Evolutionary conservation across 1,140 invertebrate genomes (phyloP).

Genomic region (Bombus sibiricus): DNA sequence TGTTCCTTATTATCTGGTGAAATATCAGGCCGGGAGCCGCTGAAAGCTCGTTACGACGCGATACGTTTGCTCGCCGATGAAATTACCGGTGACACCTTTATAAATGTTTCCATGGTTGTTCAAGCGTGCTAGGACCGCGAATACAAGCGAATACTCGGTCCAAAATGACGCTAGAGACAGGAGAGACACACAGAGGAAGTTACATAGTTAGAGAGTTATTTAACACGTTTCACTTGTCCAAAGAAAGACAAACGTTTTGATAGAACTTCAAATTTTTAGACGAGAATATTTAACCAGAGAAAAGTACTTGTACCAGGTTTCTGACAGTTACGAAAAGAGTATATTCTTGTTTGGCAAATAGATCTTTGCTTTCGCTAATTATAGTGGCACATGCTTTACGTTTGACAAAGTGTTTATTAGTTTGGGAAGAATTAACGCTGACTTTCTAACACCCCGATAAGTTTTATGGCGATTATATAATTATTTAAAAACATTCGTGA

Average conservation of each 20-base stretch:
- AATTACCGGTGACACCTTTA: conserved; percentile 15
- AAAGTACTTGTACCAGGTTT: not conserved
- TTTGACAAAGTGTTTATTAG: too few relatives aligned
- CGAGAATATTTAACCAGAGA: not conserved
- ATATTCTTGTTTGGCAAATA: too few relatives aligned
- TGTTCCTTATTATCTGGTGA: conserved; percentile 52
- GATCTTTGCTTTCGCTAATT: too few relatives aligned
- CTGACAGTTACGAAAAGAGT: not conserved
- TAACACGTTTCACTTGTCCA: too few relatives aligned
- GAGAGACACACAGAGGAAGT: not conserved
- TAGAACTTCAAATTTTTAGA: not conserved
- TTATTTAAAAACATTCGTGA: too few relatives aligned
- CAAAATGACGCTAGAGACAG: not conserved
- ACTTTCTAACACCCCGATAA: too few relatives aligned
- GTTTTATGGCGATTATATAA: too few relatives aligned
- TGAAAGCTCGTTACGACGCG: conserved; percentile 42
- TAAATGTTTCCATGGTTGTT: conserved; percentile 15
- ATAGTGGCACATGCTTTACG: too few relatives aligned
- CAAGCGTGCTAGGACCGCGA: not conserved
- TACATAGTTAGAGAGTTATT: not conserved
- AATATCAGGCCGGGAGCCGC: conserved; percentile 28
- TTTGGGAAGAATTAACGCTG: too few relatives aligned
- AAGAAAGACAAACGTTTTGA: too few relatives aligned
- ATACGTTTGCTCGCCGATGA: conserved; percentile 1
- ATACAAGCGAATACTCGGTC: not conserved